Conservation (phyloP, 2,113 vertebrate species). For the Pipra filicauda region DNA sequence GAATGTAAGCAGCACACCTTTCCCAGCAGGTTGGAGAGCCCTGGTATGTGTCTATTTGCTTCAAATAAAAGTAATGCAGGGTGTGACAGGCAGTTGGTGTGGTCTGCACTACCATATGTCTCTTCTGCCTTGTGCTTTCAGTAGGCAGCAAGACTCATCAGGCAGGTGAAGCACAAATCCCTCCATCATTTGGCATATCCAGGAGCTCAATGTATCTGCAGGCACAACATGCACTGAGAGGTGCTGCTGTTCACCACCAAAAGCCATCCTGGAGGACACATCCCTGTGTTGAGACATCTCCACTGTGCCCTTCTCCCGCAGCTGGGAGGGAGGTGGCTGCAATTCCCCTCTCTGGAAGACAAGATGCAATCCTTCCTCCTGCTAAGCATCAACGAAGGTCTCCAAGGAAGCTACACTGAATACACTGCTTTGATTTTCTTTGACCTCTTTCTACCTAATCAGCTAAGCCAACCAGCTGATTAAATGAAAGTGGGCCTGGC, state of each 20-base stretch:
- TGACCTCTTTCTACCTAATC: background rate
- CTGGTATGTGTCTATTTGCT: background rate
- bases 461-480: background rate
- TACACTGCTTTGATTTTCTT: background rate
- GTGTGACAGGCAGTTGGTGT: background rate
- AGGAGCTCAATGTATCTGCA: background rate
- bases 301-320: background rate
- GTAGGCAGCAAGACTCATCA: background rate
- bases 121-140: background rate
- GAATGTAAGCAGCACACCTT: background rate
- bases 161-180: background rate
- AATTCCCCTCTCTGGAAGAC: background rate
- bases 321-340: background rate
- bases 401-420: background rate
- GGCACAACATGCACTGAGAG: background rate
- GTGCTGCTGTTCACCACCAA: background rate
- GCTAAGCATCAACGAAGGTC: background rate
- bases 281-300: background rate
- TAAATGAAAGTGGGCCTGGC: background rate
- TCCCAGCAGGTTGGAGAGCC: background rate
- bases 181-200: background rate
- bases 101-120: background rate
- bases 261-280: background rate
- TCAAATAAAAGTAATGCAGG: background rate
- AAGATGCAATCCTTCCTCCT: background rate